phyloP scores from a whole-genome alignment of 2,113 vertebrate species.

The Perca flavescens region DNA sequence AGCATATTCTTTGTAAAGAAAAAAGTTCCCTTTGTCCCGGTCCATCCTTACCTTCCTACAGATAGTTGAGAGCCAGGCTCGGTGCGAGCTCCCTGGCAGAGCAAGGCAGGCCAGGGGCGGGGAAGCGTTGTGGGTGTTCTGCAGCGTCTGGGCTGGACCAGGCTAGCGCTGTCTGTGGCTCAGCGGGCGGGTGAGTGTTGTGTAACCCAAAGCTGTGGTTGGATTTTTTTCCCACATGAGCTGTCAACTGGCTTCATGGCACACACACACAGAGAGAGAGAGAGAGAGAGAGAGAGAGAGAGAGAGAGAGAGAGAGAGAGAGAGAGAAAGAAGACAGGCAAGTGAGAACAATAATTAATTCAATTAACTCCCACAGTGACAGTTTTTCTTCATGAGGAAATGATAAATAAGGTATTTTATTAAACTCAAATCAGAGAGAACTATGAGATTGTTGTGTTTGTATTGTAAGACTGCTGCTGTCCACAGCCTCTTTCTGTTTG shows the following conservation, averaged over 20 bases:
- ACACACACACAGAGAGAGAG: conserved; percentile 9
- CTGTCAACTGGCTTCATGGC: conserved; percentile 57
- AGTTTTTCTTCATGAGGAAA: conserved; percentile 45
- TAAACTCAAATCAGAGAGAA: background rate
- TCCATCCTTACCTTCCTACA: conserved; percentile 24
- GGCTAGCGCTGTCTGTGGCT: conserved; percentile 54
- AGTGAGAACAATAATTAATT: conserved; percentile 40
- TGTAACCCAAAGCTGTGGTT: conserved; percentile 70
- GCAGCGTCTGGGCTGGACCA: conserved; percentile 58
- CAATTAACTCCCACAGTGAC: conserved; percentile 62
- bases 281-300: background rate
- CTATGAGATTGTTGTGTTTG: background rate
- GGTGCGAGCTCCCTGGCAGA: conserved; percentile 37
- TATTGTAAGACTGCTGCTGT: background rate
- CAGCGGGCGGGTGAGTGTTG: conserved; percentile 58
- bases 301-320: conserved; percentile 17
- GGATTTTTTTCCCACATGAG: conserved; percentile 56
- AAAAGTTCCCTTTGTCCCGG: background rate
- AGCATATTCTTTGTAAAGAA: background rate
- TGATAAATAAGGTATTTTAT: conserved; percentile 13
- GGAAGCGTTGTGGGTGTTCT: conserved; percentile 71
- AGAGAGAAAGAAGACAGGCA: background rate
- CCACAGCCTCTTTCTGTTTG: background rate
- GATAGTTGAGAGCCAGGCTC: background rate
- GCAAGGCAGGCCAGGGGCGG: conserved; percentile 30